Evolutionary conservation across 35 echinoderm and acorn worm genomes (phyloP).

Genomic region (Ptychodera flava): DNA sequence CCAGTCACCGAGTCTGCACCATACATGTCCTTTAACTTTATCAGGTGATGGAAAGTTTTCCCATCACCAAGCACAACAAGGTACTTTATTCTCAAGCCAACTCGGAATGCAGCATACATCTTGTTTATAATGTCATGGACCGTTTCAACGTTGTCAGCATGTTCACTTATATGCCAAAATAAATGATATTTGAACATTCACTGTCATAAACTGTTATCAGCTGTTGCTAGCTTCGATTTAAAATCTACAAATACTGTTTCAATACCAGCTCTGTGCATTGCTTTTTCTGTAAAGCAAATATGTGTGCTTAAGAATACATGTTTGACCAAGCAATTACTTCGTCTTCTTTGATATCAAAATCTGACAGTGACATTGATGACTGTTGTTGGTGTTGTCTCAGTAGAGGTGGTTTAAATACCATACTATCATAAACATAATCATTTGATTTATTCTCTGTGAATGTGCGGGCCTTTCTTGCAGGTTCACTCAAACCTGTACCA

Average conservation of each 20-base stretch:
- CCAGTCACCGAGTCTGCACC: constrained; percentile 51
- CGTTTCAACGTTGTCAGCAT: background rate
- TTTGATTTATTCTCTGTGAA: background rate
- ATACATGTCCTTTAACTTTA: constrained; percentile 38
- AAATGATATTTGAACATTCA: background rate
- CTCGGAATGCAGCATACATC: background rate
- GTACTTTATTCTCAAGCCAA: constrained; percentile 7
- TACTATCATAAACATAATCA: too few species aligned
- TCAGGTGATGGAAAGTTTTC: constrained; percentile 30
- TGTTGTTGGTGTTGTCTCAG: background rate
- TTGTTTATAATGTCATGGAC: background rate
- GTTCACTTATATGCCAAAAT: background rate
- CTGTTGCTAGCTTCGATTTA: background rate
- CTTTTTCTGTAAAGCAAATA: background rate
- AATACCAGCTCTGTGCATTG: background rate
- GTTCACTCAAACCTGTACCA: background rate
- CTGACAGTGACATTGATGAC: background rate
- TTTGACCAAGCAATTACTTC: background rate
- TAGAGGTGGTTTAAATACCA: background rate
- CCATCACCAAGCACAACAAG: constrained; percentile 46
- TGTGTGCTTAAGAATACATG: background rate
- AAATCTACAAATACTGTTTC: background rate
- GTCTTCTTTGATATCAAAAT: background rate
- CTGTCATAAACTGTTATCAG: background rate
- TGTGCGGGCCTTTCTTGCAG: background rate